Conservation (phyloP, 2,797 vertebrate genomes). For the Rachycentron canadum region DNA sequence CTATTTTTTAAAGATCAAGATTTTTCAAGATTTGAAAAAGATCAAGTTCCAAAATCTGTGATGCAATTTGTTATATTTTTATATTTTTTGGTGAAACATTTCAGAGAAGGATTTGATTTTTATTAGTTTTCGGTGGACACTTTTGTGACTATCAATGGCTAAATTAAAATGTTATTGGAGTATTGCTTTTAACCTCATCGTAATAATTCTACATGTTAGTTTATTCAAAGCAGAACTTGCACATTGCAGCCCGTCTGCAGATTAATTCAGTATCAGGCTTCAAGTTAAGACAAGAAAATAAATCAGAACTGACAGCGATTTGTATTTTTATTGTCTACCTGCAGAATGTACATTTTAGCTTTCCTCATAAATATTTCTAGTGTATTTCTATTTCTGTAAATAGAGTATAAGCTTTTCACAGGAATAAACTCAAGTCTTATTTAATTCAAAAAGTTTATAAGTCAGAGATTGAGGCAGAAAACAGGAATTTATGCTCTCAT, state of each 20-base stretch:
- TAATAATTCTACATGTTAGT: background rate
- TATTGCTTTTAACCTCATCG: background rate
- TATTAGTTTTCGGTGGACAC: background rate
- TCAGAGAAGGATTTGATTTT: background rate
- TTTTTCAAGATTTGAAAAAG: background rate
- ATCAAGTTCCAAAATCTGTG: background rate
- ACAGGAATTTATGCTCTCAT: background rate
- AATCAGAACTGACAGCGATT: background rate
- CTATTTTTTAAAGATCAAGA: no score
- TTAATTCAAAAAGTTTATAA: slow-evolving; percentile 12
- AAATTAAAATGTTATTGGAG: background rate
- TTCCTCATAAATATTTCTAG: slow-evolving; percentile 8
- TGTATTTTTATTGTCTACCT: background rate
- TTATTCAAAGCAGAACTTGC: slow-evolving; percentile 82
- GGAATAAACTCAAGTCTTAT: background rate
- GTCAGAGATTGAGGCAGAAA: background rate
- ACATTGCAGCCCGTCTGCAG: slow-evolving; percentile 79
- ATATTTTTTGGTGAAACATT: background rate
- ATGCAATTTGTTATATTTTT: no score
- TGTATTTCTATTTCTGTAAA: background rate
- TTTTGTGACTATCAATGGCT: background rate
- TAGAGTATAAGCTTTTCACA: slow-evolving; percentile 7
- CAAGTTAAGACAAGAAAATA: slow-evolving; percentile 86
- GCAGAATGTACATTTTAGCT: background rate
- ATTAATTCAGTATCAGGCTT: slow-evolving; percentile 91